These are phyloP conservation scores for Mimachlamys varia DNA, from an alignment of 2,888 invertebrate genomes.

Conservation along the genomic window DNA sequence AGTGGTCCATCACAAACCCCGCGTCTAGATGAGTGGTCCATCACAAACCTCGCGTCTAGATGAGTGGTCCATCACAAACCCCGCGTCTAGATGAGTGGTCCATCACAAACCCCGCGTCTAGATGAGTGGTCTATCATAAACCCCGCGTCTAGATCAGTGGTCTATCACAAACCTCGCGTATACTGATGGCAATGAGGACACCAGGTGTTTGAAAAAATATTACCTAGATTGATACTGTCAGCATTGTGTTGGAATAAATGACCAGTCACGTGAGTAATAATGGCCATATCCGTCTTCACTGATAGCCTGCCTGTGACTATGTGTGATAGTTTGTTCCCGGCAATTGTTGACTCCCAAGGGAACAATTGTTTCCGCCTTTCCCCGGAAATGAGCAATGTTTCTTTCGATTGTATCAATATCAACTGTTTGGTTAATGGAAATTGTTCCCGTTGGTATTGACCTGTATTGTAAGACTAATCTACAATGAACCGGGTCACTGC, in stretches of 20 bases:
- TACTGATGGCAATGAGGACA: neutral
- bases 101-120: too few species aligned
- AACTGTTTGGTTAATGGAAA: neutral
- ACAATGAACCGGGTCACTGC: too few species aligned
- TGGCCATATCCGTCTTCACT: neutral
- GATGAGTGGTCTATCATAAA: too few species aligned
- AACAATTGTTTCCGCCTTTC: neutral
- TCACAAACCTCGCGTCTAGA: too few species aligned
- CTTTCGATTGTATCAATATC: neutral
- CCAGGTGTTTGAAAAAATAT: neutral
- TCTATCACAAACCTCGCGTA: too few species aligned
- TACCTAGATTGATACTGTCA: neutral
- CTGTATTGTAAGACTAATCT: neutral
- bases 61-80: too few species aligned
- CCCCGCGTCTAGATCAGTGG: too few species aligned
- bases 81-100: too few species aligned
- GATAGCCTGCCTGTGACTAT: neutral
- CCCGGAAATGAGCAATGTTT: neutral
- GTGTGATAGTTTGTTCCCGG: neutral
- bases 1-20: too few species aligned
- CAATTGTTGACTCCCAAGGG: neutral
- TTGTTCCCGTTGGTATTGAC: neutral
- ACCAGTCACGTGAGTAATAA: neutral
- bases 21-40: too few species aligned
- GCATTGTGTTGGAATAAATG: neutral